These are phyloP conservation scores for Gobiocypris rarus DNA, from an alignment of 2,113 vertebrate genomes.

Conservation along the genomic window DNA sequence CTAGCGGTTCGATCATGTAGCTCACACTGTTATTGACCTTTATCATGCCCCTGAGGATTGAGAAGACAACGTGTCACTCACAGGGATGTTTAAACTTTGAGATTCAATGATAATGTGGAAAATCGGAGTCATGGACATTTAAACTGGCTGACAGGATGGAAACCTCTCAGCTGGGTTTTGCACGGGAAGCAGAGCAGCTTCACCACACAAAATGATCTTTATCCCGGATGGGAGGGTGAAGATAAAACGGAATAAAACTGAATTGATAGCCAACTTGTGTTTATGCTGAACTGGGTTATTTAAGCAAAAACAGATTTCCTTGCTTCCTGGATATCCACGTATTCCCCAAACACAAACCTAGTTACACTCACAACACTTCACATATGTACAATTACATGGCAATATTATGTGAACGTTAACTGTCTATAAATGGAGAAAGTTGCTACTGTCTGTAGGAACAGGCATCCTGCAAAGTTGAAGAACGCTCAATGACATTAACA, in stretches of 20 bases:
- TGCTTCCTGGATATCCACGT: conserved; percentile 22
- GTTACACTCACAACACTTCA: conserved; percentile 7
- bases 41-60: conserved; percentile 86
- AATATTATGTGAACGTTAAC: background rate
- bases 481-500: background rate
- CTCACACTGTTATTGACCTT: conserved; percentile 83
- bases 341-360: conserved; percentile 33
- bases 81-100: background rate
- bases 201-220: conserved; percentile 4
- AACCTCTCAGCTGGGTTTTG: conserved; percentile 22
- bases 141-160: background rate
- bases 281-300: conserved; percentile 31
- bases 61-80: conserved; percentile 50
- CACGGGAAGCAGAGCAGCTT: conserved; percentile 12
- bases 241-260: background rate
- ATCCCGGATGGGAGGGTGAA: conserved; percentile 15
- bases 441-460: background rate
- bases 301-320: conserved; percentile 44
- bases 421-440: background rate
- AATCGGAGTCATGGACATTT: background rate
- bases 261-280: conserved; percentile 22
- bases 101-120: background rate
- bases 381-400: conserved; percentile 37
- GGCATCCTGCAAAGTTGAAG: background rate
- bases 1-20: conserved; percentile 88